Percentiles rank a stretch among this genome's conserved stretches.
phyloP scores from a whole-genome alignment of 1,140 invertebrate genomes.

The Apis florea region DNA sequence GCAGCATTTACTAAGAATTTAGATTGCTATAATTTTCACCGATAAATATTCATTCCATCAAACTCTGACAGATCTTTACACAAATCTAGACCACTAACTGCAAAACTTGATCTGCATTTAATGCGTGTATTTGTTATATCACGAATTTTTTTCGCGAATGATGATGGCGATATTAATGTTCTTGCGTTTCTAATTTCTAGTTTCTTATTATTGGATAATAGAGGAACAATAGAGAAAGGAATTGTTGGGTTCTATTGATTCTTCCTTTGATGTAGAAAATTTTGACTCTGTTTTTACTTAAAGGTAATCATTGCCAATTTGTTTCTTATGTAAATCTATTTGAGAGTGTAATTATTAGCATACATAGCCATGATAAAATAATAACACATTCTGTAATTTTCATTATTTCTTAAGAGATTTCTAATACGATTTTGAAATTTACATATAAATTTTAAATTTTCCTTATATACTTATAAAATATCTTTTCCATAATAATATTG shows the following conservation, averaged over 20 bases:
- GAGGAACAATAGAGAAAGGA: background rate
- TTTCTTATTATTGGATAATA: background rate
- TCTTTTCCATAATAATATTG: too few species aligned
- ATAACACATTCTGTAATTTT: too few species aligned
- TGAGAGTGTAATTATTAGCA: too few species aligned
- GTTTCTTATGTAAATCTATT: background rate
- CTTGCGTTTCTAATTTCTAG: constrained; percentile 23
- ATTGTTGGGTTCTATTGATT: background rate
- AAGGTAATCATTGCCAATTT: background rate
- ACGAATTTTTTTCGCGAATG: constrained; percentile 34
- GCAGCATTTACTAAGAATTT: constrained; percentile 33
- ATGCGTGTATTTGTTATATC: background rate
- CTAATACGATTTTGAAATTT: too few species aligned
- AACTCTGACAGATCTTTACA: constrained; percentile 43
- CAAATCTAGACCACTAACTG: constrained; percentile 43
- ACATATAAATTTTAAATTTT: too few species aligned
- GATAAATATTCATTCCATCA: constrained; percentile 13
- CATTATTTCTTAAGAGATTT: too few species aligned
- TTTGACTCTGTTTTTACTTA: constrained; percentile 5
- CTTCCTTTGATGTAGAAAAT: background rate
- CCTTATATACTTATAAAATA: too few species aligned
- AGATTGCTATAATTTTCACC: constrained; percentile 38
- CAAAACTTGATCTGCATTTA: constrained; percentile 28
- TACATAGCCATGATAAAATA: too few species aligned
- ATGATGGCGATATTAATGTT: constrained; percentile 31